A percentile compares a stretch with the other conserved stretches of the same genome.
phyloP scores from a whole-genome alignment of 2,888 invertebrate species.

The Dexiosoma caninum region DNA sequence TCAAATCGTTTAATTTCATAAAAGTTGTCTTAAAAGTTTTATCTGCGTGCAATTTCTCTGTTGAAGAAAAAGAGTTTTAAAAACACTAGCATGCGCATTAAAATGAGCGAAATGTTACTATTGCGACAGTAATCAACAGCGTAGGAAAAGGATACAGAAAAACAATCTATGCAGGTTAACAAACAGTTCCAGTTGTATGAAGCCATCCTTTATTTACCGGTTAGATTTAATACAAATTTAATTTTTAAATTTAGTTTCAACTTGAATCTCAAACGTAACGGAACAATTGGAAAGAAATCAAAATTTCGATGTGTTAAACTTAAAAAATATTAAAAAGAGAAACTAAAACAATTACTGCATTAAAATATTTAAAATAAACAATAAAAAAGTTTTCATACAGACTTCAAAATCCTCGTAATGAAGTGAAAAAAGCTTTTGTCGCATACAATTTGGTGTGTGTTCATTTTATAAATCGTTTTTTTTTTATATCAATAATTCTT shows the following conservation, averaged over 20 bases:
- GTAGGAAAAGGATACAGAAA: slow-evolving; percentile 29
- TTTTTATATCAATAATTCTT: background rate
- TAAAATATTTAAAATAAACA: background rate
- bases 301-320: background rate
- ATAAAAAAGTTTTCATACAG: too few species aligned
- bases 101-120: background rate
- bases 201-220: slow-evolving; percentile 52
- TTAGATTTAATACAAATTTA: slow-evolving; percentile 37
- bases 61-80: background rate
- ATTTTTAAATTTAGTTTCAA: slow-evolving; percentile 55
- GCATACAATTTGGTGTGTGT: background rate
- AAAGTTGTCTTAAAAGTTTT: too few species aligned
- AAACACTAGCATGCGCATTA: slow-evolving; percentile 24
- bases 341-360: background rate
- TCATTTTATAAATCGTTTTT: background rate
- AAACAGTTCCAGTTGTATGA: slow-evolving; percentile 1
- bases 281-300: slow-evolving; percentile 8
- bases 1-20: too few species aligned
- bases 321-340: slow-evolving; percentile 1
- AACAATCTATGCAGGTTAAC: slow-evolving; percentile 3
- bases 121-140: background rate
- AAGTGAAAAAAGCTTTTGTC: background rate
- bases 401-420: too few species aligned
- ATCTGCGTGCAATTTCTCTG: too few species aligned
- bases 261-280: slow-evolving; percentile 52